These are phyloP conservation scores for Selenia dentaria DNA, from an alignment of 2,888 invertebrate genomes.

Conservation along the genomic window DNA sequence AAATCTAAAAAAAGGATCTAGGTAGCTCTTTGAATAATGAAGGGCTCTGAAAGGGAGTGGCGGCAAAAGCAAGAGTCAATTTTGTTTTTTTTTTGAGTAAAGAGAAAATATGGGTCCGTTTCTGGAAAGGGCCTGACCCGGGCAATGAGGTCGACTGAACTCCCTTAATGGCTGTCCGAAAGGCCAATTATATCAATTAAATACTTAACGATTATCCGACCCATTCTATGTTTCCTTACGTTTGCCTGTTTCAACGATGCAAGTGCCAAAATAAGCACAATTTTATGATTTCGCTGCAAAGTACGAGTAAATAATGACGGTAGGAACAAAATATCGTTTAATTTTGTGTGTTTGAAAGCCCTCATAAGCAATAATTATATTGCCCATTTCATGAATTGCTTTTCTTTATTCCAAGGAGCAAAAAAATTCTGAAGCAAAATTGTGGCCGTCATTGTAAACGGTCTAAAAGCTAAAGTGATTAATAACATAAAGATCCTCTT, in stretches of 20 bases:
- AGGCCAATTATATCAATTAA: conserved; percentile 81
- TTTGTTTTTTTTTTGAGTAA: conserved; percentile 53
- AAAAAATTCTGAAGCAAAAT: conserved; percentile 14
- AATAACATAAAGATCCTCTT: conserved; percentile 60
- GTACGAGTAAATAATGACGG: conserved; percentile 14
- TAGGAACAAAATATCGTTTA: conserved; percentile 1
- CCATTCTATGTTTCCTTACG: conserved; percentile 25
- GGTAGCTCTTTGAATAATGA: conserved; percentile 66
- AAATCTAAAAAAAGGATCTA: conserved; percentile 61
- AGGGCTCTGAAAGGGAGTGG: conserved; percentile 64
- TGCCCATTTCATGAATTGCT: neutral
- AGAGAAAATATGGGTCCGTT: conserved; percentile 63
- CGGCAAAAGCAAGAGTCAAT: conserved; percentile 63
- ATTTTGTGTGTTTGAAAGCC: conserved; percentile 2
- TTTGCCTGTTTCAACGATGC: conserved; percentile 14
- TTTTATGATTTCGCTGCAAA: conserved; percentile 11
- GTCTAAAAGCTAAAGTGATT: conserved; percentile 59
- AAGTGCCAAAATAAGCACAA: conserved; percentile 13
- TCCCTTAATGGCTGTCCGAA: conserved; percentile 71
- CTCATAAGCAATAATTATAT: conserved; percentile 15
- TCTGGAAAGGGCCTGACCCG: conserved; percentile 52
- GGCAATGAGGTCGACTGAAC: conserved; percentile 47
- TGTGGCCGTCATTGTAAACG: conserved; percentile 36
- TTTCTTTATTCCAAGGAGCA: conserved; percentile 14
- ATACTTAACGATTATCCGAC: conserved; percentile 63